phyloP scores from a whole-genome alignment of 1,140 invertebrate species.

The Prorops nasuta region DNA sequence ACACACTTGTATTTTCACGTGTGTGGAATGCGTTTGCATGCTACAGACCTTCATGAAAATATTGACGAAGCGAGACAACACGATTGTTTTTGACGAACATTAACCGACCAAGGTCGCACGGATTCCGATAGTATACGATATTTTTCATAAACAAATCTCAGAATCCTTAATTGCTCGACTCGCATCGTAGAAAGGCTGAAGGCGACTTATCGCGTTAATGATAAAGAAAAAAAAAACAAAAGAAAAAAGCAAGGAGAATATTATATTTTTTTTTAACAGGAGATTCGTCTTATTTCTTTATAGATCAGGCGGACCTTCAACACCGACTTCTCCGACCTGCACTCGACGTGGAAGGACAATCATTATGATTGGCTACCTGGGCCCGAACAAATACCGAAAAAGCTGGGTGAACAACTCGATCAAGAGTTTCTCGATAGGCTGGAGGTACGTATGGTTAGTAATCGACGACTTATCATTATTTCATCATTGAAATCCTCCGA shows the following conservation, averaged over 20 bases:
- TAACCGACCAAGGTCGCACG: too few relatives aligned
- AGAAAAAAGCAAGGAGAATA: background rate
- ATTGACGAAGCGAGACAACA: too few relatives aligned
- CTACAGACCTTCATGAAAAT: too few relatives aligned
- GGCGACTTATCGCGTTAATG: background rate
- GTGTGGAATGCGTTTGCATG: too few relatives aligned
- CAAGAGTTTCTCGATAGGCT: slow-evolving; percentile 50
- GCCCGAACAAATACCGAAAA: slow-evolving; percentile 53
- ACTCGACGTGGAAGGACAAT: slow-evolving; percentile 51
- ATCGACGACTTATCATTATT: too few relatives aligned
- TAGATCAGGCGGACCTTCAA: slow-evolving; percentile 60
- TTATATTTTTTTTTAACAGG: background rate
- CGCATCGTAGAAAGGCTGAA: background rate
- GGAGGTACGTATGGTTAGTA: slow-evolving; percentile 49
- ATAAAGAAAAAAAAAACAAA: background rate
- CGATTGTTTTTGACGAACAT: too few relatives aligned
- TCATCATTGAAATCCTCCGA: too few relatives aligned
- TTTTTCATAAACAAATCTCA: too few relatives aligned
- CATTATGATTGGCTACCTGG: slow-evolving; percentile 60
- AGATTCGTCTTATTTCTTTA: slow-evolving; percentile 8
- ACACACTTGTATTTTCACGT: too few relatives aligned
- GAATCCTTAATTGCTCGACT: too few relatives aligned
- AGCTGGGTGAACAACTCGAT: slow-evolving; percentile 48
- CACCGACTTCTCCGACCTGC: slow-evolving; percentile 46
- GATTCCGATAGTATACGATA: too few relatives aligned